These are phyloP conservation scores for Typhlichthys eigenmanni DNA, from an alignment of 2,797 vertebrate species.

Conservation along the genomic window DNA sequence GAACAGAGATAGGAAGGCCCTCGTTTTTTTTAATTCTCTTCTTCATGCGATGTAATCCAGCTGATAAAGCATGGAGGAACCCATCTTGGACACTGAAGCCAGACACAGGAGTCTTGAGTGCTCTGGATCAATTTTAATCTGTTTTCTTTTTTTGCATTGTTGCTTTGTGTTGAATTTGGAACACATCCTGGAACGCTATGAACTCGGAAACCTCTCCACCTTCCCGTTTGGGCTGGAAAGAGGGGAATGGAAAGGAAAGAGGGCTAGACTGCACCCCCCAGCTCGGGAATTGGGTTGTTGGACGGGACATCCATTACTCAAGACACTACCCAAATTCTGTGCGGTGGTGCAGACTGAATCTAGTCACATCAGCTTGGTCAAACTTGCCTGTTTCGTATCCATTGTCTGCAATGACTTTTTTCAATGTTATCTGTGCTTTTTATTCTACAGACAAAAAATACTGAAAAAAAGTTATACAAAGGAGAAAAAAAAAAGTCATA, in stretches of 20 bases:
- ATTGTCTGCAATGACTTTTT: constrained; percentile 81
- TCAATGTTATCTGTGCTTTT: constrained; percentile 76
- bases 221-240: constrained; percentile 37
- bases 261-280: neutral
- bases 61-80: constrained; percentile 44
- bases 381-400: constrained; percentile 77
- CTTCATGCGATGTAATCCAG: constrained; percentile 41
- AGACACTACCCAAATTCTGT: constrained; percentile 45
- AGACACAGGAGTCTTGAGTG: constrained; percentile 21
- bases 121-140: constrained; percentile 47
- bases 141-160: constrained; percentile 35
- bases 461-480: constrained; percentile 51
- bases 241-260: constrained; percentile 66
- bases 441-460: constrained; percentile 67
- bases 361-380: constrained; percentile 48
- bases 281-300: constrained; percentile 20
- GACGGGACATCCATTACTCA: constrained; percentile 53
- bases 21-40: constrained; percentile 55
- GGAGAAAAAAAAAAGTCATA: constrained; percentile 63
- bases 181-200: constrained; percentile 49
- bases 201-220: constrained; percentile 30
- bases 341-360: constrained; percentile 44
- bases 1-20: constrained; percentile 58
- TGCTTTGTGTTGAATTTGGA: constrained; percentile 55
- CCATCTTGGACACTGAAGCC: constrained; percentile 34